phyloP scores from a whole-genome alignment of 2,888 invertebrate species.

The Mythimna loreyi region DNA sequence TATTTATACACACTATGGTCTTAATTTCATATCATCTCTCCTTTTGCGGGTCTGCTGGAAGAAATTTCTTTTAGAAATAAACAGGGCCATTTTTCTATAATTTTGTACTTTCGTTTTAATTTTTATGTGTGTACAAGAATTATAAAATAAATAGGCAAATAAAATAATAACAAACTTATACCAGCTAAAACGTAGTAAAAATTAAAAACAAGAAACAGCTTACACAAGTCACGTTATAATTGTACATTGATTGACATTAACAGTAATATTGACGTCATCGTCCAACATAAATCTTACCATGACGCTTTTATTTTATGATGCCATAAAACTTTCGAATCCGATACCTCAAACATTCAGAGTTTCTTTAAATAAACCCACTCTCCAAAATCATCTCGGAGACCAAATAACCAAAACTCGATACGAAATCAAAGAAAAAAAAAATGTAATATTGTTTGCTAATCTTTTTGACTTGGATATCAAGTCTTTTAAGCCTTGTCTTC shows the following conservation, averaged over 20 bases:
- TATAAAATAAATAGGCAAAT: no score
- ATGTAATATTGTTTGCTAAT: not conserved
- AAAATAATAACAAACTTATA: not conserved
- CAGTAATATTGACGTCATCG: conserved; percentile 23
- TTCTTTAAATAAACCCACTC: conserved; percentile 32
- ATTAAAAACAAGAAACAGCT: not conserved
- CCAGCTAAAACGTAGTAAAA: not conserved
- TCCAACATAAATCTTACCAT: conserved; percentile 27
- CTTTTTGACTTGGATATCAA: no score
- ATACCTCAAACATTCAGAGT: conserved; percentile 35
- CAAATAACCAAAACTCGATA: conserved; percentile 9
- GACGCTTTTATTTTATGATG: conserved; percentile 35
- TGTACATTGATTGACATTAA: conserved; percentile 33
- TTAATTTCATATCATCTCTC: no score
- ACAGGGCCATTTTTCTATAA: no score
- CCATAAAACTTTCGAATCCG: conserved; percentile 44
- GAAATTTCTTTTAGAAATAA: no score
- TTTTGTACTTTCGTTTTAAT: no score
- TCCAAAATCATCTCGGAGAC: not conserved
- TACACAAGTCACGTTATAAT: not conserved
- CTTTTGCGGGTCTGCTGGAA: no score
- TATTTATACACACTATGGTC: no score
- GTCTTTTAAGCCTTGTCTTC: no score
- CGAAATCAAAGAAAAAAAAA: no score
- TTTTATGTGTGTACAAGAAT: no score